These are phyloP conservation scores for Sphaeridia pumilis DNA, from an alignment of 2,888 invertebrate species.

Conservation along the genomic window DNA sequence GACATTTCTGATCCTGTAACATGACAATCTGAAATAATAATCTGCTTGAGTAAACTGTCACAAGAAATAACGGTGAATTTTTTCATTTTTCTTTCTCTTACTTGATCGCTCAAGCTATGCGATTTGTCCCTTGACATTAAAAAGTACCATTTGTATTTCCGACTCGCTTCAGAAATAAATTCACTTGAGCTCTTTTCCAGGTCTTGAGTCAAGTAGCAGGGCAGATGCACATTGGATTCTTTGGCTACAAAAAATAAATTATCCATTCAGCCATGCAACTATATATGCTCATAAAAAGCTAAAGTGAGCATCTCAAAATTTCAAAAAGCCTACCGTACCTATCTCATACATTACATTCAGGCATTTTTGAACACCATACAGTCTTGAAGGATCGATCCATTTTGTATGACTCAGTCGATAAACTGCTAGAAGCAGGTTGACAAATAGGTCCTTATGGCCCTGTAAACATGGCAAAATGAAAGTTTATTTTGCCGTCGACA, in stretches of 20 bases:
- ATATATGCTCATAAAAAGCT: too few species aligned
- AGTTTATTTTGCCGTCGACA: too few species aligned
- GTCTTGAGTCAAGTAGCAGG: slow-evolving; percentile 32
- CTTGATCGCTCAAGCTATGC: not conserved
- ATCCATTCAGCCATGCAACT: too few species aligned
- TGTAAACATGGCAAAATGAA: too few species aligned
- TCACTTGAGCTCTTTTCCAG: slow-evolving; percentile 31
- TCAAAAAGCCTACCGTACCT: slow-evolving; percentile 62
- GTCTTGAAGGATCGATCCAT: slow-evolving; percentile 80
- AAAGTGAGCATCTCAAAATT: too few species aligned
- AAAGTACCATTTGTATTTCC: slow-evolving; percentile 35
- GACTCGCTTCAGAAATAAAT: slow-evolving; percentile 31
- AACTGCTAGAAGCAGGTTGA: slow-evolving; percentile 80
- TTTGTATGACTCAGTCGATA: slow-evolving; percentile 84
- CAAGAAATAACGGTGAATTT: too few species aligned
- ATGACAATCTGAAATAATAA: too few species aligned
- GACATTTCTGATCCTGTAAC: too few species aligned
- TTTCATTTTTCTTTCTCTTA: too few species aligned
- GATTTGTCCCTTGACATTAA: slow-evolving; percentile 29
- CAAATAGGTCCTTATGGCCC: slow-evolving; percentile 92
- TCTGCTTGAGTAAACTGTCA: too few species aligned
- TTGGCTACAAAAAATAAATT: slow-evolving; percentile 22
- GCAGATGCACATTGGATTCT: slow-evolving; percentile 31
- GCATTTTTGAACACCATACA: slow-evolving; percentile 91
- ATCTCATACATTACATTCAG: slow-evolving; percentile 87